phyloP scores from a whole-genome alignment of 92 coral and sea anemone genomes.

The Montipora capitata region DNA sequence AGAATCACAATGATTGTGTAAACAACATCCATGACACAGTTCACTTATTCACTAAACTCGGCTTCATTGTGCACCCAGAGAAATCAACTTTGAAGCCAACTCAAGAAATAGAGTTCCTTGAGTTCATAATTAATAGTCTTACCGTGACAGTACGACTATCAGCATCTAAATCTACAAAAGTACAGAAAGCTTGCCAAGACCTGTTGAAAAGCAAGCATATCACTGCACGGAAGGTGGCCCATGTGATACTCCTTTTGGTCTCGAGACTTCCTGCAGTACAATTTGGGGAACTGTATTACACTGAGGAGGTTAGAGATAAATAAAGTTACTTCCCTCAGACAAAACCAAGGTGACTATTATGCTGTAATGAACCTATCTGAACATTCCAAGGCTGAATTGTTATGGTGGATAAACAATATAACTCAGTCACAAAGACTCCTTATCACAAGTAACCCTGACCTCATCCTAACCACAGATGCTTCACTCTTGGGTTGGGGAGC shows the following conservation, averaged over 20 bases:
- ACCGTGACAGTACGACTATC: not conserved
- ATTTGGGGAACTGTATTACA: not conserved
- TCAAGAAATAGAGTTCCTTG: not conserved
- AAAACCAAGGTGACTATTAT: not conserved
- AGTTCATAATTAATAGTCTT: not conserved
- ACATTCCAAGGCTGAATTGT: not conserved
- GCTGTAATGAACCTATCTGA: not conserved
- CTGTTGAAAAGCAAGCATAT: not conserved
- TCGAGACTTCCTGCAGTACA: not conserved
- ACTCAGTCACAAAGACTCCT: not conserved
- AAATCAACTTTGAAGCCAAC: not conserved
- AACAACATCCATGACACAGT: slow-evolving; percentile 28
- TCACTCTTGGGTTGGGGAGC: not conserved
- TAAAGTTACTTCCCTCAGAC: not conserved
- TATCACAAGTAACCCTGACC: not conserved
- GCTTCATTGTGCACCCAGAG: not conserved
- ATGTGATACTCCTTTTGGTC: not conserved
- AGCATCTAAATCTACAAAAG: not conserved
- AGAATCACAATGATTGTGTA: slow-evolving; percentile 13
- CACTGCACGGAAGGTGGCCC: not conserved
- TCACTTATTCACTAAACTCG: not conserved
- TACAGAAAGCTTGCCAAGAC: not conserved
- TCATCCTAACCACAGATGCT: slow-evolving; percentile 1
- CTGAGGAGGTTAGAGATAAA: not conserved
- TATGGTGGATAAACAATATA: not conserved